Evolutionary conservation across 2,113 vertebrate genomes (phyloP).

Genomic region (Sceloporus undulatus): DNA sequence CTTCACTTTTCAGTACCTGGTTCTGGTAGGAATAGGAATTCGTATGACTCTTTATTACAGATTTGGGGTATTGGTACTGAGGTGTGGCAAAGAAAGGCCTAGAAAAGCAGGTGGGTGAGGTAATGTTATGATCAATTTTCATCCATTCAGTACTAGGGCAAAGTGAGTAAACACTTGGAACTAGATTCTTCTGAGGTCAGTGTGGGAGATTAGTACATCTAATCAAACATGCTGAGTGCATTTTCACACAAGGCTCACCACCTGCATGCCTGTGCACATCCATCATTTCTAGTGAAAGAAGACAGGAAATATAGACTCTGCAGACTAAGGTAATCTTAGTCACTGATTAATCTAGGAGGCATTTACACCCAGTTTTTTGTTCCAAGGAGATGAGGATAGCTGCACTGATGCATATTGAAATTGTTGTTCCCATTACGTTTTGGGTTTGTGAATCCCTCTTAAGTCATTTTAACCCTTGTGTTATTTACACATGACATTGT

Average conservation of each 20-base stretch:
- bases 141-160: background rate
- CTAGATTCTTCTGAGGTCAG: background rate
- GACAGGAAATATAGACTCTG: background rate
- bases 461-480: no score
- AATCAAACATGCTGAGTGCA: background rate
- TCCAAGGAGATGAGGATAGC: background rate
- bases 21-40: background rate
- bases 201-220: background rate
- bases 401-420: no score
- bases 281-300: conserved; percentile 6
- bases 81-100: background rate
- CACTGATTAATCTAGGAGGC: conserved; percentile 8
- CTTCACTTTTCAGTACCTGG: background rate
- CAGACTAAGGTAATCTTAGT: background rate
- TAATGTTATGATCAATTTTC: background rate
- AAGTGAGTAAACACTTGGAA: background rate
- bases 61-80: background rate
- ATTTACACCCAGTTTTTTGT: background rate
- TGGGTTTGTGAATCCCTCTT: no score
- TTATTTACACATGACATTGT: no score
- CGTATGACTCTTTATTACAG: background rate
- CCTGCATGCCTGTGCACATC: background rate
- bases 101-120: background rate
- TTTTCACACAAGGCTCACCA: conserved; percentile 1
- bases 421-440: no score